Percentiles rank a stretch among this genome's conserved stretches.
These are phyloP conservation scores for Pedionomus torquatus DNA, from an alignment of 2,113 vertebrate species.

Conservation along the genomic window DNA sequence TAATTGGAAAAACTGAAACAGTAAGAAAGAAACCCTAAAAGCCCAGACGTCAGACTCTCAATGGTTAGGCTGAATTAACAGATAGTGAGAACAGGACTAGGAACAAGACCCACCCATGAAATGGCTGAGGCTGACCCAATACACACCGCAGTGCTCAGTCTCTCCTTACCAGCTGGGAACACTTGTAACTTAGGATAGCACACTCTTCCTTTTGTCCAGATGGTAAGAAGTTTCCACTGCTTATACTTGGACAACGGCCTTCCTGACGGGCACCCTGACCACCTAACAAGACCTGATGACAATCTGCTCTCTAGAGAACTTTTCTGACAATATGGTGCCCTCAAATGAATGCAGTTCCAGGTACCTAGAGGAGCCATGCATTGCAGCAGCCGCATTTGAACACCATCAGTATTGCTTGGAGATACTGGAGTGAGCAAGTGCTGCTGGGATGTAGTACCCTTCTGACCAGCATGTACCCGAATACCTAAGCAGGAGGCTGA, in stretches of 20 bases:
- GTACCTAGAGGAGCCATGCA: background rate
- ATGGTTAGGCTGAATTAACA: background rate
- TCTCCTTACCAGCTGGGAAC: background rate
- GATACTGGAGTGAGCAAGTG: rapidly evolving
- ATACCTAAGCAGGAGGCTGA: background rate
- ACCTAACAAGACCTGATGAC: background rate
- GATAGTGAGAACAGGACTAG: background rate
- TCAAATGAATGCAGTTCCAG: rapidly evolving
- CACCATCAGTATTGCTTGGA: background rate
- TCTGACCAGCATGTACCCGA: background rate
- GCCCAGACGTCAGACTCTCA: rapidly evolving
- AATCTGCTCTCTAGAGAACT: background rate
- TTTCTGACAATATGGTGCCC: background rate
- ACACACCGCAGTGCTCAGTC: rapidly evolving
- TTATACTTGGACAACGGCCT: background rate
- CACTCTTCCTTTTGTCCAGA: background rate
- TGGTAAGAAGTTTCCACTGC: background rate
- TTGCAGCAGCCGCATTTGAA: background rate
- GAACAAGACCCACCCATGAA: background rate
- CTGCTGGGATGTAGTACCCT: background rate
- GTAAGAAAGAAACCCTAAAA: background rate
- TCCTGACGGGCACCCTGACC: background rate
- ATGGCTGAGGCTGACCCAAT: background rate
- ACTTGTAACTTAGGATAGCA: background rate
- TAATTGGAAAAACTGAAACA: background rate